A percentile compares a stretch with the other conserved stretches of the same genome.
These are phyloP conservation scores for Ia io DNA, from an alignment of 2,113 vertebrate genomes.

Conservation along the genomic window DNA sequence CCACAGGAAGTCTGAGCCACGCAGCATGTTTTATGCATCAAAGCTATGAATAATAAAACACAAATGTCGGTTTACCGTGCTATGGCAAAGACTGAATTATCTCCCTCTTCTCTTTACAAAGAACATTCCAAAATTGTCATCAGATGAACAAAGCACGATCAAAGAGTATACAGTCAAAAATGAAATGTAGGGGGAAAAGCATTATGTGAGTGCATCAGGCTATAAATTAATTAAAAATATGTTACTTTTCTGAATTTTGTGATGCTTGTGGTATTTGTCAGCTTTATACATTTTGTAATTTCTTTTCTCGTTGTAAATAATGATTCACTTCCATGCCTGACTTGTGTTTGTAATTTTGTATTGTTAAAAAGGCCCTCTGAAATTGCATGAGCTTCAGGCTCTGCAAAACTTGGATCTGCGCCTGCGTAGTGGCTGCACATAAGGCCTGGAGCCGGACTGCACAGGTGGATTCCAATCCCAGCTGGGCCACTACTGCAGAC, in stretches of 20 bases:
- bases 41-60: background rate
- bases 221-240: conserved; percentile 4
- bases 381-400: background rate
- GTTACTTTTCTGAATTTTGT: conserved; percentile 7
- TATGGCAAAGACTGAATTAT: background rate
- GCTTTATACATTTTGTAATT: background rate
- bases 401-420: background rate
- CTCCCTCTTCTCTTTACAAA: conserved; percentile 21
- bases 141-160: background rate
- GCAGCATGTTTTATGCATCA: background rate
- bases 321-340: background rate
- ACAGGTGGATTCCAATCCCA: background rate
- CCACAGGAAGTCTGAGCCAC: background rate
- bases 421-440: rapidly evolving
- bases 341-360: background rate
- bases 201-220: background rate
- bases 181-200: background rate
- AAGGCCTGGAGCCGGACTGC: background rate
- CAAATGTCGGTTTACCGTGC: background rate
- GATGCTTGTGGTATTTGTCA: background rate
- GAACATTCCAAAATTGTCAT: conserved; percentile 22
- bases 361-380: background rate
- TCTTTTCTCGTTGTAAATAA: background rate
- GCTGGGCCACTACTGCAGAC: background rate
- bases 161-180: background rate